Percentiles rank a stretch among this genome's conserved stretches.
These are phyloP conservation scores for Morpho helenor DNA, from an alignment of 2,888 invertebrate species.

Conservation along the genomic window DNA sequence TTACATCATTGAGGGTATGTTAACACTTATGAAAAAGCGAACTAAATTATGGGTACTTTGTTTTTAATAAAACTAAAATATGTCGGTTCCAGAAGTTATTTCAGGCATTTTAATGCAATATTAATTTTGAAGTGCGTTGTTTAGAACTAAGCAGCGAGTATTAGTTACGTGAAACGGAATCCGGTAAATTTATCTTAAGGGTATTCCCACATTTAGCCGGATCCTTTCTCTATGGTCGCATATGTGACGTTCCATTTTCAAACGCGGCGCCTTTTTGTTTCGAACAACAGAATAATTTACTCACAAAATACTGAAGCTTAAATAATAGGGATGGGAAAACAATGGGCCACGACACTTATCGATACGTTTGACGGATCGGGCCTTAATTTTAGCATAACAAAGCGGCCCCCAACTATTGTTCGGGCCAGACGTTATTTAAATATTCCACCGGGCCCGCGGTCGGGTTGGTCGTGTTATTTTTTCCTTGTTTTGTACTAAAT, in stretches of 20 bases:
- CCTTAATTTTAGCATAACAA: constrained; percentile 67
- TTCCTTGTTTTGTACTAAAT: constrained; percentile 43
- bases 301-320: constrained; percentile 19
- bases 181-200: no score
- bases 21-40: no score
- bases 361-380: constrained; percentile 39
- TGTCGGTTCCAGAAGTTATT: no score
- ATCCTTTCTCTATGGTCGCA: background rate
- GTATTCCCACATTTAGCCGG: background rate
- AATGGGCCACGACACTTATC: constrained; percentile 30
- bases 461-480: constrained; percentile 45
- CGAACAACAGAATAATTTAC: constrained; percentile 13
- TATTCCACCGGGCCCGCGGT: constrained; percentile 47
- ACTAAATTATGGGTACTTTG: no score
- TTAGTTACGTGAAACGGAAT: no score
- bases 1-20: no score
- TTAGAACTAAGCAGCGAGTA: no score
- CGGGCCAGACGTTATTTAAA: constrained; percentile 71
- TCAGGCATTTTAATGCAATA: no score
- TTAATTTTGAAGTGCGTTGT: no score
- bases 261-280: constrained; percentile 9
- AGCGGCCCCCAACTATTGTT: constrained; percentile 65
- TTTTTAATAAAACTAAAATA: no score
- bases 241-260: constrained; percentile 16
- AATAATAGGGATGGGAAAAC: constrained; percentile 33